Evolutionary conservation across 2,888 invertebrate genomes (phyloP).

Genomic region (Drosophila leonis): DNA sequence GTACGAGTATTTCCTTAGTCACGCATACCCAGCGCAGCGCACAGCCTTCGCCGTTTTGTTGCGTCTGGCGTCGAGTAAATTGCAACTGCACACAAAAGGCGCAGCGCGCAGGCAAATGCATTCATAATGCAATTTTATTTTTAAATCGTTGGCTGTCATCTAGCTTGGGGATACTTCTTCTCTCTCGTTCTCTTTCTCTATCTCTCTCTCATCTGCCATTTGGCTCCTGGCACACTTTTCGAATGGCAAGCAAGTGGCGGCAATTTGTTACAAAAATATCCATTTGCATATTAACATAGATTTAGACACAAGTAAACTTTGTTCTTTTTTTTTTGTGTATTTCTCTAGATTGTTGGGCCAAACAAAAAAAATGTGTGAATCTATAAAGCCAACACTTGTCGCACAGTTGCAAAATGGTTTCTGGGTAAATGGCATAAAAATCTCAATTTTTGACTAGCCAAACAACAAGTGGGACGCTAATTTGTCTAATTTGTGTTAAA

Average conservation of each 20-base stretch:
- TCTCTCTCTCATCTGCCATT: constrained; percentile 16
- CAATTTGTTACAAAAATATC: constrained; percentile 75
- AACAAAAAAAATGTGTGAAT: constrained; percentile 35
- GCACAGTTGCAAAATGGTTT: constrained; percentile 12
- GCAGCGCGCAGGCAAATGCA: constrained; percentile 55
- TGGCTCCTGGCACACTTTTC: constrained; percentile 70
- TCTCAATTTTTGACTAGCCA: constrained; percentile 29
- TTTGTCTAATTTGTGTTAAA: constrained; percentile 33
- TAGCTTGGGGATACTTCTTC: constrained; percentile 19
- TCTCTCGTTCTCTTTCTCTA: not conserved
- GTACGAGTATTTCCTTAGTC: not conserved
- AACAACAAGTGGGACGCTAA: constrained; percentile 37
- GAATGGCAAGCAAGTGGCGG: constrained; percentile 67
- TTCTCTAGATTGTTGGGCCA: constrained; percentile 15
- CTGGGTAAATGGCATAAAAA: constrained; percentile 33
- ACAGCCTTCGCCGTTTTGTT: not conserved
- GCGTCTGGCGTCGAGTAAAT: constrained; percentile 35
- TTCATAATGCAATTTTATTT: constrained; percentile 80
- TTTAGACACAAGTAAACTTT: constrained; percentile 1
- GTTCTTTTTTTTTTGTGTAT: constrained; percentile 11
- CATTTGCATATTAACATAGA: constrained; percentile 53
- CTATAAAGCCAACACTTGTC: constrained; percentile 47
- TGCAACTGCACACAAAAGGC: constrained; percentile 42
- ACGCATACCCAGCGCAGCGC: not conserved
- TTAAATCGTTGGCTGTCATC: constrained; percentile 70